A percentile compares a stretch with the other conserved stretches of the same genome.
Evolutionary conservation across 1,140 invertebrate genomes (phyloP).

Genomic region (Pseudomyrmex concolor): DNA sequence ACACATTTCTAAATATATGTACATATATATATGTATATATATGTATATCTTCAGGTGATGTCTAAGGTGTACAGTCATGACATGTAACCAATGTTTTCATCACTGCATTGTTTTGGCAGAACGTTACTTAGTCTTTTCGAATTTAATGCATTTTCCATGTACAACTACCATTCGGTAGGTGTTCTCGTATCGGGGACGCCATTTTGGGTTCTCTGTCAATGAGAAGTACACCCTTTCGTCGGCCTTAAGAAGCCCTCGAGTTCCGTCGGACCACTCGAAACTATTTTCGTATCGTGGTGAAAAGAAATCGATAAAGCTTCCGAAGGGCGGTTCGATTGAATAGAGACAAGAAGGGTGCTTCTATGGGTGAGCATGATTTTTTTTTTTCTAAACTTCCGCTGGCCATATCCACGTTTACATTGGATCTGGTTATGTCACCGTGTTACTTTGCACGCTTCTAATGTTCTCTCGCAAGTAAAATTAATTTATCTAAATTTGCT

Average conservation of each 20-base stretch:
- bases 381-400: conserved; percentile 68
- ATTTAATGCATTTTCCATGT: conserved; percentile 76
- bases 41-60: not conserved
- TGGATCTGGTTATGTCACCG: conserved; percentile 36
- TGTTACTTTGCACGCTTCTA: not conserved
- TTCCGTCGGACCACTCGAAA: conserved; percentile 74
- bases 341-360: conserved; percentile 75
- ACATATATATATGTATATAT: too few species aligned
- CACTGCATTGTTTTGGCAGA: conserved; percentile 41
- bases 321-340: conserved; percentile 75
- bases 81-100: conserved; percentile 7
- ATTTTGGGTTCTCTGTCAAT: conserved; percentile 74
- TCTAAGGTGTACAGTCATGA: not conserved
- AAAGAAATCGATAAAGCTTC: conserved; percentile 76
- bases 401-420: conserved; percentile 60
- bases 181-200: conserved; percentile 72
- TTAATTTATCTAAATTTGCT: not conserved
- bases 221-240: conserved; percentile 76
- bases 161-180: conserved; percentile 53
- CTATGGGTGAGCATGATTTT: conserved; percentile 71
- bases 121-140: conserved; percentile 54
- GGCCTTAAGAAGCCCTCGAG: conserved; percentile 74
- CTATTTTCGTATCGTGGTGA: conserved; percentile 76
- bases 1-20: too few species aligned
- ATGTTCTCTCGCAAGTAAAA: not conserved